Evolutionary conservation across 1,140 invertebrate species (phyloP).

Genomic region (Atta colombica): DNA sequence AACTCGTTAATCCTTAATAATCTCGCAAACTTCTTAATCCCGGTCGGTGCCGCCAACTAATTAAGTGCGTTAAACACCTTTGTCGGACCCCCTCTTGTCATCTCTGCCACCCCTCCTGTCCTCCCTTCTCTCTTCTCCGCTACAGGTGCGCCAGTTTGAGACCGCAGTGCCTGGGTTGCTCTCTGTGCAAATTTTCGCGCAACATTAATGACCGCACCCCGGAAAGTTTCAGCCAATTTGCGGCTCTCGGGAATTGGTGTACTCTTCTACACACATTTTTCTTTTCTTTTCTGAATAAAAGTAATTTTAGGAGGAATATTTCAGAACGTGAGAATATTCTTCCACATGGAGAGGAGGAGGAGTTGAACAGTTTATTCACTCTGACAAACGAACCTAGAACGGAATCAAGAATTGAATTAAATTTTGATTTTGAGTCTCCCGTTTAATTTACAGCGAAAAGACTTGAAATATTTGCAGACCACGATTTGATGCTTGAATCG

Average conservation of each 20-base stretch:
- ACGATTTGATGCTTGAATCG: not conserved
- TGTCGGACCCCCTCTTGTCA: slow-evolving; percentile 12
- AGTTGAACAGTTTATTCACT: not conserved
- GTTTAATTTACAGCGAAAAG: not conserved
- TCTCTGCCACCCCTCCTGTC: not conserved
- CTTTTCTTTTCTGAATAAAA: not conserved
- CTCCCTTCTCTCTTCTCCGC: not conserved
- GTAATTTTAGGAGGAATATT: slow-evolving; percentile 36
- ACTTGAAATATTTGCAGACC: not conserved
- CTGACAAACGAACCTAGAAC: not conserved
- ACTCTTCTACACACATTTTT: not conserved
- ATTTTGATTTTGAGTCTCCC: not conserved
- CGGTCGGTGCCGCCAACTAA: slow-evolving; percentile 52
- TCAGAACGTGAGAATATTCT: not conserved
- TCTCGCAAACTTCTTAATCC: slow-evolving; percentile 64
- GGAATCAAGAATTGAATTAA: not conserved
- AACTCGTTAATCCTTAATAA: slow-evolving; percentile 65
- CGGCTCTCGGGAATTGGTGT: slow-evolving; percentile 16
- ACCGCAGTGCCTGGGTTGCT: slow-evolving; percentile 14
- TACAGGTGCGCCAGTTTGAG: slow-evolving; percentile 39
- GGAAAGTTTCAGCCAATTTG: slow-evolving; percentile 59
- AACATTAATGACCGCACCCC: slow-evolving; percentile 41
- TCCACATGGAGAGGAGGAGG: too few relatives aligned
- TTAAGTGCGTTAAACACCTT: slow-evolving; percentile 63
- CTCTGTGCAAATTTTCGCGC: slow-evolving; percentile 56